Conservation (phyloP, 1,140 invertebrate genomes). For the Lineus longissimus region DNA sequence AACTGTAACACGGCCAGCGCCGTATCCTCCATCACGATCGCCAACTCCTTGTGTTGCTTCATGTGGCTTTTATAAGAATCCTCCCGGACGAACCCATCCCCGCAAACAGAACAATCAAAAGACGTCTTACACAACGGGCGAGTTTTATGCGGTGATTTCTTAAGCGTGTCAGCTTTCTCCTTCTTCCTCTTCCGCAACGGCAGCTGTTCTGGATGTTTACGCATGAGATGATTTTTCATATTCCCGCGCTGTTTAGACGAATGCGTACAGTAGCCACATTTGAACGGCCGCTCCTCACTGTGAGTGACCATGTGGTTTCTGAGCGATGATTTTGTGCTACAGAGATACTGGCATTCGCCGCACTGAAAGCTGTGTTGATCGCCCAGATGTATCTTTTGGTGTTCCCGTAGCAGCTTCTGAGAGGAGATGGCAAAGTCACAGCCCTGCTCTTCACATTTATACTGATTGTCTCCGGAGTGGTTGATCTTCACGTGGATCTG, state of each 20-base stretch:
- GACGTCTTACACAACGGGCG: conserved; percentile 29
- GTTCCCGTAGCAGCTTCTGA: conserved; percentile 29
- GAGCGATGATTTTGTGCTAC: conserved; percentile 31
- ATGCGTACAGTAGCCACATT: conserved; percentile 48
- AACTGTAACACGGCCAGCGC: conserved; percentile 31
- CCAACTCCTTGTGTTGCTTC: conserved; percentile 34
- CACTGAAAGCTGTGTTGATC: conserved; percentile 26
- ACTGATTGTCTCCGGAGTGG: conserved; percentile 34
- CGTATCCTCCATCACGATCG: conserved; percentile 23
- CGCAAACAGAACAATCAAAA: conserved; percentile 38
- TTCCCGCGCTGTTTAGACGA: conserved; percentile 37
- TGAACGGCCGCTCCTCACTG: conserved; percentile 48
- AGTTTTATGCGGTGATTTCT: not conserved
- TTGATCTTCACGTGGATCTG: conserved; percentile 36
- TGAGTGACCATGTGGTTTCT: conserved; percentile 55
- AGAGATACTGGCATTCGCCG: conserved; percentile 28
- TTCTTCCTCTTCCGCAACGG: not conserved
- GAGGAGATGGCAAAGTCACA: conserved; percentile 37
- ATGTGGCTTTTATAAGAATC: conserved; percentile 48
- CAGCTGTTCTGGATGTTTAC: conserved; percentile 32
- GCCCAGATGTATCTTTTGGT: conserved; percentile 32
- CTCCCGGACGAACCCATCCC: conserved; percentile 45
- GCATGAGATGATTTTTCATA: conserved; percentile 34
- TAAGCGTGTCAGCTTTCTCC: not conserved
- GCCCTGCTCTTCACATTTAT: conserved; percentile 20